Base-by-base conservation (phyloP, 2,113 vertebrate species). In the Syrrhaptes paradoxus region DNA sequence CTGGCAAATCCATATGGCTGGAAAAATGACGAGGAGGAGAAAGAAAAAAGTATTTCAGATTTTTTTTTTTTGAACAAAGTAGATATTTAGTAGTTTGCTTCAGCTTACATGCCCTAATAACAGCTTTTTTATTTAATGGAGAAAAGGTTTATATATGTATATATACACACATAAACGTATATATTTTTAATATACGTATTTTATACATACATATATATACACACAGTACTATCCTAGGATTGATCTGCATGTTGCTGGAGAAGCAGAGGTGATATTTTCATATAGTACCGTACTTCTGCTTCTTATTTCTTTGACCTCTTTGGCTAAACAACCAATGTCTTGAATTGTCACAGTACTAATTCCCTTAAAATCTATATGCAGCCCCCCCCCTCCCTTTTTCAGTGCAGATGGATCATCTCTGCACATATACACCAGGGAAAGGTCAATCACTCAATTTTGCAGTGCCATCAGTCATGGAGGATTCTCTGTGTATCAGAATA, bases 1-100 rank as follows among this genome's bases (percentile, higher is more conserved):
- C 96, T 97, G 96, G 97, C 89, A 97, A 96, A 95, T 93, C 96
- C 97, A 96, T 97, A 98, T 96, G 98, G 97, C 84, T 96, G 79
- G 78, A 93, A 96, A 97, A 95, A 88, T 14, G 41, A 92, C 0
- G 7, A 87, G 22, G 32, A 89, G 28, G 46, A 84, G 77, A 57
- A 85, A 52, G 61, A 52, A 79, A 76, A 70, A 62, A 26, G 6
- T 59, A 89, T 89, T 78, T 85, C 29, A 28, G 89, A 92, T 25
- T 43, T 90, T 61, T 25, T 43, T 90, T 61, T 79, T 89, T 93
- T 62, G 49, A 84, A 78, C 65, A 86, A 90, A 95, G 65, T 25
- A 89, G 58, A 61, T 87, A 78, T 52, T 66, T 46, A 34, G 52
- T 31, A 34, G 32, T 45, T 90, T 90, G 46, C 75, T 90, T 78